These are phyloP conservation scores for Microctenopoma stevenorrisi DNA, from an alignment of 2,797 vertebrate genomes.

Conservation along the genomic window DNA sequence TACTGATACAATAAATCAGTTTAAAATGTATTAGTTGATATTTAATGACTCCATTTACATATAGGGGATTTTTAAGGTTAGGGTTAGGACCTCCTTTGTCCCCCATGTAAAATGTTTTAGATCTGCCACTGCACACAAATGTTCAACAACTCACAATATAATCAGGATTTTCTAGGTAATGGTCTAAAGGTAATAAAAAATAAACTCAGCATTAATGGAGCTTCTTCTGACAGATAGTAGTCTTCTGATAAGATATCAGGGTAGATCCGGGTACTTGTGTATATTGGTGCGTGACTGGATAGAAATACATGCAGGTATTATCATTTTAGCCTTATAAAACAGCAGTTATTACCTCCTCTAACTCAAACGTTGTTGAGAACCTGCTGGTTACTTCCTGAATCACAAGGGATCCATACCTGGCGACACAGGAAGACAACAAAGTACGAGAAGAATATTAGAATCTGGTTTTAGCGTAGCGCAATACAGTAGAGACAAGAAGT, in stretches of 20 bases:
- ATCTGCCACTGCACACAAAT: no score
- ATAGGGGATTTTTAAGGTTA: no score
- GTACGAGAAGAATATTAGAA: constrained; percentile 1
- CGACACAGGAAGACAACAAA: background rate
- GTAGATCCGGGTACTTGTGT: background rate
- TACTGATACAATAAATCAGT: no score
- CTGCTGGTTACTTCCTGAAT: constrained; percentile 82
- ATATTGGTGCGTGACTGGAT: background rate
- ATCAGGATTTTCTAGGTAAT: no score
- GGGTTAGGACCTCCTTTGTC: no score
- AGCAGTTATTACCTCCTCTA: constrained; percentile 86
- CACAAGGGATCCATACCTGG: constrained; percentile 80
- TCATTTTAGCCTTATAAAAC: background rate
- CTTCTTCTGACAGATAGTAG: background rate
- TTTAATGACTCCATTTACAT: no score
- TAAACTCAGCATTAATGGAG: background rate
- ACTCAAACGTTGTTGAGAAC: constrained; percentile 87
- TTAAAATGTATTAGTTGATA: no score
- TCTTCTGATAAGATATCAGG: constrained; percentile 42
- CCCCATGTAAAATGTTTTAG: no score
- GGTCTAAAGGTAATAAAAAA: constrained; percentile 5
- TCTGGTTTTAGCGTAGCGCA: background rate
- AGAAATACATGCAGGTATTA: background rate
- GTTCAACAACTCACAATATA: no score
- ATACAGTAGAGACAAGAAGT: background rate